Percentiles rank a stretch among this genome's conserved stretches.
Evolutionary conservation across 2,797 vertebrate species (phyloP).

Genomic region (Myiothlypis coronata): DNA sequence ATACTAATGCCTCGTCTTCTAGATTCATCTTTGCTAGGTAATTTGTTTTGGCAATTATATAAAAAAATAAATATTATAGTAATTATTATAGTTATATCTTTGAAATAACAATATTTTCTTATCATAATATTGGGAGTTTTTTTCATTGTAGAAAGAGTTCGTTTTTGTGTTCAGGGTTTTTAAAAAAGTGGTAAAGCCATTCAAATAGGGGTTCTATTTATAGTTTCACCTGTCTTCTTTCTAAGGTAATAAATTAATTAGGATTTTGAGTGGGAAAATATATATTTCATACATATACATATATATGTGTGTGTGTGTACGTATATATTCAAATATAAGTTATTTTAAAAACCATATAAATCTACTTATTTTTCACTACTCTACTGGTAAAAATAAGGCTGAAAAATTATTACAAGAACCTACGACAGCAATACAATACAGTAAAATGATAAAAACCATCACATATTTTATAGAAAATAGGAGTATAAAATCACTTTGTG

Average conservation of each 20-base stretch:
- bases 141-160: background rate
- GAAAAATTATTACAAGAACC: conserved; percentile 56
- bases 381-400: conserved; percentile 51
- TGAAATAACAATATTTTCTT: background rate
- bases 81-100: background rate
- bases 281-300: background rate
- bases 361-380: conserved; percentile 28
- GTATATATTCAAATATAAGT: conserved; percentile 14
- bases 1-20: background rate
- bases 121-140: background rate
- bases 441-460: conserved; percentile 67
- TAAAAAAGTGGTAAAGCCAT: background rate
- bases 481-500: conserved; percentile 55
- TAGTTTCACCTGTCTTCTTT: background rate
- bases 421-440: conserved; percentile 64
- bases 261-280: background rate
- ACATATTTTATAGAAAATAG: conserved; percentile 71
- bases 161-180: background rate
- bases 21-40: background rate
- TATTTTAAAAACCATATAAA: conserved; percentile 7
- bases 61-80: background rate
- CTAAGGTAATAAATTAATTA: background rate
- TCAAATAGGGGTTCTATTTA: background rate
- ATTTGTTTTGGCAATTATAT: background rate
- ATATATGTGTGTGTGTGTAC: background rate